Evolutionary conservation across 2,888 invertebrate species (phyloP).

Genomic region (Callimorpha dominula): DNA sequence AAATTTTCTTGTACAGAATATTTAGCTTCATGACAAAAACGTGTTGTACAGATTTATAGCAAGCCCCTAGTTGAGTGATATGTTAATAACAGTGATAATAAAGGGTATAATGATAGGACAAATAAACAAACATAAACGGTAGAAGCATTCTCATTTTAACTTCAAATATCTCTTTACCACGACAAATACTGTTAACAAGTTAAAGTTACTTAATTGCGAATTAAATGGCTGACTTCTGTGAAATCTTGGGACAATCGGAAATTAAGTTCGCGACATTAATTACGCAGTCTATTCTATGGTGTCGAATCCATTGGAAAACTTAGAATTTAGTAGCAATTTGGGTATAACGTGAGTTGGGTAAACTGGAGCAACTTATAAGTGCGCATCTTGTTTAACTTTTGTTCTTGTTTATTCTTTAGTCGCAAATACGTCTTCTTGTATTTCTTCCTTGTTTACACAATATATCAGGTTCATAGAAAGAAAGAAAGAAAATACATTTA

Average conservation of each 20-base stretch:
- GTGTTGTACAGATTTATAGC: too few species aligned
- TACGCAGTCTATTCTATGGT: slow-evolving; percentile 18
- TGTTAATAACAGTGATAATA: not conserved
- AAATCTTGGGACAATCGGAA: slow-evolving; percentile 21
- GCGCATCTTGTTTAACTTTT: too few species aligned
- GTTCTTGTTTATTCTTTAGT: too few species aligned
- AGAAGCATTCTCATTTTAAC: not conserved
- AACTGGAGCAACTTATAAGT: too few species aligned
- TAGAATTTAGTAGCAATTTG: slow-evolving; percentile 27
- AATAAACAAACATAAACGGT: not conserved
- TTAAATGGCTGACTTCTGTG: slow-evolving; percentile 16
- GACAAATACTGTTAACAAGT: slow-evolving; percentile 7
- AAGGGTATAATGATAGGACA: not conserved
- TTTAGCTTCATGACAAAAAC: too few species aligned
- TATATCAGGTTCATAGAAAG: not conserved
- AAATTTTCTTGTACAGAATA: too few species aligned
- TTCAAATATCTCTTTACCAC: slow-evolving; percentile 1
- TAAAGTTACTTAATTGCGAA: slow-evolving; percentile 14
- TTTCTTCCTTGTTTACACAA: not conserved
- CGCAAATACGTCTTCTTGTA: not conserved
- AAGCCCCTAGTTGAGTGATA: not conserved
- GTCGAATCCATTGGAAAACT: slow-evolving; percentile 16
- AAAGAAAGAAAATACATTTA: too few species aligned
- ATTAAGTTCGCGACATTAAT: slow-evolving; percentile 30
- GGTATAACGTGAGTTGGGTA: not conserved